Conservation (phyloP, 2,888 invertebrate species). For the Encarsia formosa region DNA sequence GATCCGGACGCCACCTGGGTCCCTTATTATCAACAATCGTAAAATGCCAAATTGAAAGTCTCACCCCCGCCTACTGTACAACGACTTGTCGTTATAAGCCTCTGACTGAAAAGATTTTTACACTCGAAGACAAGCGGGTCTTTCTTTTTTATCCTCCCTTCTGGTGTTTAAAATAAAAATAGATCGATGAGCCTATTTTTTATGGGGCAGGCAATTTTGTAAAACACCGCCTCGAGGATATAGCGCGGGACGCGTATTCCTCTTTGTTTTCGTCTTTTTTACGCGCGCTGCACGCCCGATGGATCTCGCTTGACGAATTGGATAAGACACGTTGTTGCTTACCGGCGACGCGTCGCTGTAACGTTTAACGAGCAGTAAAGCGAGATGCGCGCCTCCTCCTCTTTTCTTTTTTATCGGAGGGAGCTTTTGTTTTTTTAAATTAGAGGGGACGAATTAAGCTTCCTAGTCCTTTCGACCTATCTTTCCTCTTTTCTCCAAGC, state of each 20-base stretch:
- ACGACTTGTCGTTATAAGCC: neutral
- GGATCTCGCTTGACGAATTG: too few relatives aligned
- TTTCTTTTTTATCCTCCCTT: neutral
- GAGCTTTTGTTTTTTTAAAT: too few relatives aligned
- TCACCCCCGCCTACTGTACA: conserved; percentile 22
- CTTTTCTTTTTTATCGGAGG: too few relatives aligned
- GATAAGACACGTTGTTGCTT: too few relatives aligned
- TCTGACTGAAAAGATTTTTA: conserved; percentile 17
- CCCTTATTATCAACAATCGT: conserved; percentile 52
- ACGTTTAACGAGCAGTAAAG: conserved; percentile 19
- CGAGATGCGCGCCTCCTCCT: neutral
- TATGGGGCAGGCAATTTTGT: conserved; percentile 23
- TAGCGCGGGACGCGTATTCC: conserved; percentile 13
- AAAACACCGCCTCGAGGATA: conserved; percentile 12
- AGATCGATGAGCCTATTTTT: conserved; percentile 25
- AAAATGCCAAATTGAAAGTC: conserved; percentile 51
- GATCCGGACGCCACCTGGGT: conserved; percentile 44
- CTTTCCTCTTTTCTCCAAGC: too few relatives aligned
- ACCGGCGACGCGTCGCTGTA: too few relatives aligned
- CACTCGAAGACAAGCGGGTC: conserved; percentile 21
- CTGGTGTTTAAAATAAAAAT: conserved; percentile 25
- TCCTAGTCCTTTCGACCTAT: too few relatives aligned
- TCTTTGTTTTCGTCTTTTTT: conserved; percentile 11
- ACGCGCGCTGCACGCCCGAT: conserved; percentile 1
- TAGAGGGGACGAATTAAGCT: too few relatives aligned